Percentiles rank a stretch among this genome's conserved stretches.
Conservation (phyloP, 2,113 vertebrate genomes). For the Cephalophus harveyi region DNA sequence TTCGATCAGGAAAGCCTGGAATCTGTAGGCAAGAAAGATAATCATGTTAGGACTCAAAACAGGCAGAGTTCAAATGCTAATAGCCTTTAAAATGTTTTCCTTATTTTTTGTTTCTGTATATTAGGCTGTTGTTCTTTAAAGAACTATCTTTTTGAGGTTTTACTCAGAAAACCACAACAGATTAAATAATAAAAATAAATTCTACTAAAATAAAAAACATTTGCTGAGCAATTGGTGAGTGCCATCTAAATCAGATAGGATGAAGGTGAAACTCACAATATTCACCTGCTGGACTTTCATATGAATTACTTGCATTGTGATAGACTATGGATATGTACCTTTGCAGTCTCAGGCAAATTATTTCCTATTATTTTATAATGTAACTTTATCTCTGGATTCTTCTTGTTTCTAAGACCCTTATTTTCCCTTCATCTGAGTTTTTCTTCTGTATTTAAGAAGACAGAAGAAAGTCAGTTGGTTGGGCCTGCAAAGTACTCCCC, state of each 20-base stretch:
- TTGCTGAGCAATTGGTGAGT: neutral
- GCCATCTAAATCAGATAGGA: neutral
- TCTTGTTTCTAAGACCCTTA: neutral
- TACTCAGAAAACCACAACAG: neutral
- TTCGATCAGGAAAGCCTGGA: slow-evolving; percentile 92
- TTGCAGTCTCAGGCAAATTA: neutral
- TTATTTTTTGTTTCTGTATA: neutral
- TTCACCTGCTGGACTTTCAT: neutral
- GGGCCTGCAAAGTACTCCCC: neutral
- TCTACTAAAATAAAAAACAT: slow-evolving; percentile 19
- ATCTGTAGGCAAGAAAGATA: slow-evolving; percentile 83
- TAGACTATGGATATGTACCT: neutral
- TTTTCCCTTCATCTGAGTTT: neutral
- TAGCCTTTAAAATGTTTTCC: neutral
- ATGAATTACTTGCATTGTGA: neutral
- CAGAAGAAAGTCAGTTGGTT: slow-evolving; percentile 15
- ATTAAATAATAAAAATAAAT: slow-evolving; percentile 30
- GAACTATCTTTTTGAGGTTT: slow-evolving; percentile 21
- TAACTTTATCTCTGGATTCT: neutral
- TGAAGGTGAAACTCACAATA: neutral
- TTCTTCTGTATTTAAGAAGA: slow-evolving; percentile 6
- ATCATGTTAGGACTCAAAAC: neutral
- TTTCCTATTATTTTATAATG: neutral
- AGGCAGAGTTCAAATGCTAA: slow-evolving; percentile 21
- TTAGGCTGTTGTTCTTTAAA: neutral